A percentile compares a stretch with the other conserved stretches of the same genome.
phyloP scores from a whole-genome alignment of 35 echinoderm and acorn worm genomes.

The Eucidaris tribuloides region DNA sequence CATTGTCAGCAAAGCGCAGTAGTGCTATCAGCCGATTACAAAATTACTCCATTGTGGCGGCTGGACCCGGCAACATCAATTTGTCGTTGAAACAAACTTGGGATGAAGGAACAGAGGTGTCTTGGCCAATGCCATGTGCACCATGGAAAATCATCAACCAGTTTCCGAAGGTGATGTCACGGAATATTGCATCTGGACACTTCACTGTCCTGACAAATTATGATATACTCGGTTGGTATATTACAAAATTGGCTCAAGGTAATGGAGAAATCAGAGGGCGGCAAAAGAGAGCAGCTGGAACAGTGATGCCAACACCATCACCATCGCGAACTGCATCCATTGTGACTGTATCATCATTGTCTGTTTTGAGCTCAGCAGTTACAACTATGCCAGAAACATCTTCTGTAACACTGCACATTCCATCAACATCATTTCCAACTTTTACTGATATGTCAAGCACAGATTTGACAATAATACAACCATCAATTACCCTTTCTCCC shows the following conservation, averaged over 20 bases:
- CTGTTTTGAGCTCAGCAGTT: neutral
- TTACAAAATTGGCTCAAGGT: neutral
- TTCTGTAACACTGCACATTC: neutral
- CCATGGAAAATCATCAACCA: neutral
- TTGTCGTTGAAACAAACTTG: neutral
- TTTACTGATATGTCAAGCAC: too few species aligned
- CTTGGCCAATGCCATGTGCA: conserved; percentile 19
- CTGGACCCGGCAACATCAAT: conserved; percentile 13
- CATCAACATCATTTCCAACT: too few species aligned
- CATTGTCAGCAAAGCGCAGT: neutral
- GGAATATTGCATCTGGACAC: conserved; percentile 15
- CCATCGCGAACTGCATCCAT: neutral
- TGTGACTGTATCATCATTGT: neutral
- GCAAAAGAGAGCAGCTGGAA: neutral
- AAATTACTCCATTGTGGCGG: neutral
- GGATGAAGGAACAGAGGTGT: neutral
- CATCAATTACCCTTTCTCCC: too few species aligned
- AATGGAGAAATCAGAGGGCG: neutral
- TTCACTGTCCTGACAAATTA: neutral
- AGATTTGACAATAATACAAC: too few species aligned
- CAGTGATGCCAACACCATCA: neutral
- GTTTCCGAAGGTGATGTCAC: neutral
- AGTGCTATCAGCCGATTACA: neutral
- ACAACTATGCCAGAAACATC: neutral
- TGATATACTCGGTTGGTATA: conserved; percentile 2